A percentile compares a stretch with the other conserved stretches of the same genome.
phyloP scores from a whole-genome alignment of 2,888 invertebrate genomes.

The Diaphora mendica region DNA sequence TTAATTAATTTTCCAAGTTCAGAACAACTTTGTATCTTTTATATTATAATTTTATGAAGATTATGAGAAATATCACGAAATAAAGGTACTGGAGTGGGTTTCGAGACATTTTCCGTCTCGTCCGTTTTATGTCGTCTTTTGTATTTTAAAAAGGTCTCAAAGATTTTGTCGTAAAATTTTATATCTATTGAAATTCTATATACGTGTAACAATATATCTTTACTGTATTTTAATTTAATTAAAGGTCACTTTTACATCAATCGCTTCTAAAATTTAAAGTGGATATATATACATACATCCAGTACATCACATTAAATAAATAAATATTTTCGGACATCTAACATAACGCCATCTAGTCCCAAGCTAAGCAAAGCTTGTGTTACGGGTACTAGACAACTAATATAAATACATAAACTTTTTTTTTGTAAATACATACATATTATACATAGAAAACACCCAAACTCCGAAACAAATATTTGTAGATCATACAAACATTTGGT shows the following conservation, averaged over 20 bases:
- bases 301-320: too few species aligned
- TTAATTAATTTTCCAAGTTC: slow-evolving; percentile 46
- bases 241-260: not conserved
- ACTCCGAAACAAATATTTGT: too few species aligned
- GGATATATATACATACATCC: too few species aligned
- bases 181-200: not conserved
- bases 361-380: too few species aligned
- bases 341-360: too few species aligned
- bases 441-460: too few species aligned
- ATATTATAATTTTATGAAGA: slow-evolving; percentile 42
- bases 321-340: too few species aligned
- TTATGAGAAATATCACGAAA: slow-evolving; percentile 18
- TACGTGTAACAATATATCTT: not conserved
- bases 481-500: too few species aligned
- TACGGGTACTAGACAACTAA: too few species aligned
- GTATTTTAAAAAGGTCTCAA: slow-evolving; percentile 1
- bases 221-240: not conserved
- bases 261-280: not conserved
- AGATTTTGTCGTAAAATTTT: not conserved
- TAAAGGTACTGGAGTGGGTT: slow-evolving; percentile 10
- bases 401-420: too few species aligned
- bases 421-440: too few species aligned
- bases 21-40: slow-evolving; percentile 40
- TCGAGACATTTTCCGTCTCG: not conserved
- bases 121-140: not conserved